Base-by-base conservation (phyloP, 2,888 invertebrate genomes). In the Ectemnius lituratus region DNA sequence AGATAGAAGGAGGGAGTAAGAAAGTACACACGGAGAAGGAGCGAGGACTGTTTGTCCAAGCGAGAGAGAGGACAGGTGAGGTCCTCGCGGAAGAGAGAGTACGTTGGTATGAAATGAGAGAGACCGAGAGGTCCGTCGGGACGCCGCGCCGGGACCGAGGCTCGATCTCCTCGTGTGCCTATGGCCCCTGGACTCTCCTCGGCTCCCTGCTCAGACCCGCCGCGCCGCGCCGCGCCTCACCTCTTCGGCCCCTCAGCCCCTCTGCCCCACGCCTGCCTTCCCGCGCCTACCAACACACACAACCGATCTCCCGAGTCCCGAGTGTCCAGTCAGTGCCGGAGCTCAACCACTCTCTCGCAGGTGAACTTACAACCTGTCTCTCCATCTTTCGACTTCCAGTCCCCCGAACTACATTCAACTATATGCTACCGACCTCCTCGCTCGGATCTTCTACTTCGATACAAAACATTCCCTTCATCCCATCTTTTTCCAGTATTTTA, bases 81-180 rank as follows among this genome's bases (percentile, higher is more conserved):
- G 52, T 58, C 58, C 63, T 65, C 60, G 59, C 59, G 70, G 70
- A 47, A 18, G 58, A 57, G 18, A 49, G 47, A 58, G 62, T 46
- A 52, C 57, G 66, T 63, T 58, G 18, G 59, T 49, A n/a, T 11
- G 64, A n/a, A 66, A 62, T 62, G 47, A 62, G 49, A 13, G 70
- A 57, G 46, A 64, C 45, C 70, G 69, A 82, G 65, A 68, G 62
- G 78, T 70, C 57, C 16, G 47, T 47, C 11, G 47, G 11, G 23
- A 23, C 23, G 37, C 37, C 37, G 64, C 23, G 28, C 8, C 37
- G 64, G 81, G 81, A 84, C 78, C 78, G 78, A 83, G 86, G 80
- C 83, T 81, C 84, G 86, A 86, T 87, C 87, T 84, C 78, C 76
- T 80, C 70, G 84, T 87, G 85, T 87, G 88, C 89, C 89, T 85